Evolutionary conservation across 2,113 vertebrate genomes (phyloP).

Genomic region (zebrafish (Danio rerio)): DNA sequence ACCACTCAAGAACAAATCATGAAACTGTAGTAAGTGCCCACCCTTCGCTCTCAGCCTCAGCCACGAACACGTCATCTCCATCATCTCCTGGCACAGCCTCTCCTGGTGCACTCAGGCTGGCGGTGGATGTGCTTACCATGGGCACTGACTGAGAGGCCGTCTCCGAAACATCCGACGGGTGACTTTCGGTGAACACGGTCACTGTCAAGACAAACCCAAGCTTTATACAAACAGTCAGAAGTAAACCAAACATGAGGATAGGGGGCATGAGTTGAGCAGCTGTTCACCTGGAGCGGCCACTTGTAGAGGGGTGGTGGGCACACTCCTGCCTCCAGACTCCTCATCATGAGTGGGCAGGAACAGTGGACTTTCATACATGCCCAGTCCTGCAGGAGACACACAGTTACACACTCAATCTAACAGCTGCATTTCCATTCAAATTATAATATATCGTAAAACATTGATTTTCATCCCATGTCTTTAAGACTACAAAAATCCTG

Average conservation of each 20-base stretch:
- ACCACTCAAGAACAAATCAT: not conserved
- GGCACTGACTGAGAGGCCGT: constrained; percentile 96
- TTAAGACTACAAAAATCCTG: too few species aligned
- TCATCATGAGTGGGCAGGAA: constrained; percentile 94
- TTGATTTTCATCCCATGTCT: too few species aligned
- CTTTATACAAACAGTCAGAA: not conserved
- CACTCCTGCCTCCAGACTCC: constrained; percentile 94
- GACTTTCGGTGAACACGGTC: constrained; percentile 90
- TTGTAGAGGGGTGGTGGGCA: constrained; percentile 95
- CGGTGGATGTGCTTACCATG: constrained; percentile 92
- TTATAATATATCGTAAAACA: too few species aligned
- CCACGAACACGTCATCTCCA: constrained; percentile 94
- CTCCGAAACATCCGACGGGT: constrained; percentile 84
- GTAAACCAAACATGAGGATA: not conserved
- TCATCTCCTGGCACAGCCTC: constrained; percentile 85
- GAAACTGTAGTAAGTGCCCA: constrained; percentile 62
- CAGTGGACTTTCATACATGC: constrained; percentile 96
- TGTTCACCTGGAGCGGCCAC: constrained; percentile 91
- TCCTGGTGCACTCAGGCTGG: constrained; percentile 77
- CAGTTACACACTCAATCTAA: not conserved
- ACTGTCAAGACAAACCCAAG: constrained; percentile 72
- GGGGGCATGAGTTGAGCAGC: not conserved
- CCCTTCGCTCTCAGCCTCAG: constrained; percentile 90
- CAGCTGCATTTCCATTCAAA: too few species aligned
- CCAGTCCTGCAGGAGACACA: constrained; percentile 81